phyloP scores from a whole-genome alignment of 2,113 vertebrate species.

The Ranitomeya variabilis region DNA sequence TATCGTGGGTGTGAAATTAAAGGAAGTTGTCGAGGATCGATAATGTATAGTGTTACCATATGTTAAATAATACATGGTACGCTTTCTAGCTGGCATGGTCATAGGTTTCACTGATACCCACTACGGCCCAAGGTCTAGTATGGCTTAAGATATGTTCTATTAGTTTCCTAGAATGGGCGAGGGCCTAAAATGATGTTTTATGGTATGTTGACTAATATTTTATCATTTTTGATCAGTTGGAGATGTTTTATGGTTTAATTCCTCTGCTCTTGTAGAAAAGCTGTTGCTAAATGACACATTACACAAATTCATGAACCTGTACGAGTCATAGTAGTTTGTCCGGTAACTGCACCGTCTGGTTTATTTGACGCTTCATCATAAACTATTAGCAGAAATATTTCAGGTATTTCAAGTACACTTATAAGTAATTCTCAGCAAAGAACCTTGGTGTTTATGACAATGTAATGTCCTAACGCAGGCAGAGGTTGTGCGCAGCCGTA shows the following conservation, averaged over 20 bases:
- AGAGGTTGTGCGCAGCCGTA: neutral
- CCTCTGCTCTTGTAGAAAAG: neutral
- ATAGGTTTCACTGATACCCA: too few relatives aligned
- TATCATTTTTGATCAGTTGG: neutral
- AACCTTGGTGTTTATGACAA: neutral
- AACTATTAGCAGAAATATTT: neutral
- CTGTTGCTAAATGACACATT: constrained; percentile 39
- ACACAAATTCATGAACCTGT: neutral
- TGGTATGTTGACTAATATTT: neutral
- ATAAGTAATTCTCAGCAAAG: neutral
- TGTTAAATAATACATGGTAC: too few relatives aligned
- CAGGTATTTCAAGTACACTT: neutral
- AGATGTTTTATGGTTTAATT: neutral
- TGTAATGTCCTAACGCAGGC: neutral
- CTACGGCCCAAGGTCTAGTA: neutral
- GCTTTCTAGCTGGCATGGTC: too few relatives aligned
- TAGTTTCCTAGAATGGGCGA: neutral
- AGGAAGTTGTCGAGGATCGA: neutral
- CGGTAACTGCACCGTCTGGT: neutral
- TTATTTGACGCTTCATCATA: constrained; percentile 16
- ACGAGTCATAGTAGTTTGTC: neutral
- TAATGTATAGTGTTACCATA: neutral
- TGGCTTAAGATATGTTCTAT: neutral
- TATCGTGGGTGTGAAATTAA: neutral
- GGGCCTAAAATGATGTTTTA: neutral